Evolutionary conservation across 2,797 vertebrate species (phyloP), one percentile per base, ranked within the genome.

Genomic region (Sebastes aleutianus): DNA sequence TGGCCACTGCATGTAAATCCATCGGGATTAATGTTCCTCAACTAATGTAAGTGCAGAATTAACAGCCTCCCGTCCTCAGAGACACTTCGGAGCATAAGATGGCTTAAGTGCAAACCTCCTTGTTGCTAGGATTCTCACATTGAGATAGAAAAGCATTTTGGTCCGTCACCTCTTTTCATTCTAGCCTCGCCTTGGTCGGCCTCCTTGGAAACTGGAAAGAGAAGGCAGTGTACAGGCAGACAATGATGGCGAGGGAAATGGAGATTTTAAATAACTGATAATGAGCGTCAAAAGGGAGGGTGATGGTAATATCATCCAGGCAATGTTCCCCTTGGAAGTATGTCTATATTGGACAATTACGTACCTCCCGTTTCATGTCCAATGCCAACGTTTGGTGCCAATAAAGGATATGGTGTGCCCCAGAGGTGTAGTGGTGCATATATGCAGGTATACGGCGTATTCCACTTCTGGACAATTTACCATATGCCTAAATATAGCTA

Each of bases 11-110:
- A 83, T 87, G 85, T 90, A 91, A 92, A 92, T 94, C 86, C 71
- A 85, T 85, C 47, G 32, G 86, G 83, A 91, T 94, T 93, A 92
- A 94, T 92, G 91, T 91, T 85, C 88, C 92, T 86, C 81, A 83
- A 79, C 91, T 91, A 93, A 91, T 89, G 78, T 74, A 91, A 85
- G 71, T 63, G 76, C 78, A 87, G 76, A 90, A 85, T 86, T 85
- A 89, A 90, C 79, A 87, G 76, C 81, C 63, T 80, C 71, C 32
- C 58, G 3, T 87, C 58, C 65, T 82, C 78, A 63, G 71, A 77
- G 69, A 86, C 59, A 85, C 74, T 79, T 74, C 6, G 8, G 12
- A 65, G 85, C 47, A 71, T 39, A 61, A 77, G 53, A 78, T 76
- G 70, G 76, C 79, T 77, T 58, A 68, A 76, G 34, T 68, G 62